A percentile compares a stretch with the other conserved stretches of the same genome.
phyloP scores from a whole-genome alignment of 2,797 vertebrate species.

The Poliocrania exsul region DNA sequence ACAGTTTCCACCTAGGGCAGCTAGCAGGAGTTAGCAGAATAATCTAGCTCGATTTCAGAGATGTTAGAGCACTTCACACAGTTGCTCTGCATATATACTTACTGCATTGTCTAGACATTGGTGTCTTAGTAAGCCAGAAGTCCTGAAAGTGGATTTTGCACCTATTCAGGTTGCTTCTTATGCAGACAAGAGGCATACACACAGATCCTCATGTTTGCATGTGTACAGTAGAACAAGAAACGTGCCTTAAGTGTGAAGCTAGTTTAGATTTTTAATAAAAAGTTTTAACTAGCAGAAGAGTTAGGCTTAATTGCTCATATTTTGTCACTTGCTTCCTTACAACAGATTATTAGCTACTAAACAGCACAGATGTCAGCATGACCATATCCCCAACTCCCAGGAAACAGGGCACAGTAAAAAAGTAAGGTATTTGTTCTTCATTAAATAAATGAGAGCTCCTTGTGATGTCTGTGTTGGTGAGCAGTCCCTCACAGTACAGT shows the following conservation, averaged over 20 bases:
- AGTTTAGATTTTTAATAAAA: neutral
- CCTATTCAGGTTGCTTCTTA: neutral
- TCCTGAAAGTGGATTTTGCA: neutral
- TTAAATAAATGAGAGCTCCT: neutral
- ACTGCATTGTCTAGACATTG: neutral
- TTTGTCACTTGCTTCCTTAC: neutral
- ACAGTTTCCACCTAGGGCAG: neutral
- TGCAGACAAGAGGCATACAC: neutral
- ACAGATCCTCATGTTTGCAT: too few species aligned
- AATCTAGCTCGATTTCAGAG: neutral
- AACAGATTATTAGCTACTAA: neutral
- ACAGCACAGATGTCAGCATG: neutral
- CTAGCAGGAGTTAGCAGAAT: neutral
- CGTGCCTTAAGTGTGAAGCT: neutral
- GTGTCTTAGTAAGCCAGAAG: neutral
- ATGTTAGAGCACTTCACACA: neutral
- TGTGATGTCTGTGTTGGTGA: neutral
- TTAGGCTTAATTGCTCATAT: neutral
- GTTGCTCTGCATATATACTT: neutral
- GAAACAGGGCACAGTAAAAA: neutral
- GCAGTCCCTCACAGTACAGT: accelerated
- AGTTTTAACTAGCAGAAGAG: neutral
- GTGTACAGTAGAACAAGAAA: neutral
- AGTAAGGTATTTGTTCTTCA: neutral
- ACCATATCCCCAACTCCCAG: neutral